Percentiles rank a stretch among this genome's conserved stretches.
phyloP scores from a whole-genome alignment of 1,140 invertebrate genomes.

The Akabosia matsudoensis region DNA sequence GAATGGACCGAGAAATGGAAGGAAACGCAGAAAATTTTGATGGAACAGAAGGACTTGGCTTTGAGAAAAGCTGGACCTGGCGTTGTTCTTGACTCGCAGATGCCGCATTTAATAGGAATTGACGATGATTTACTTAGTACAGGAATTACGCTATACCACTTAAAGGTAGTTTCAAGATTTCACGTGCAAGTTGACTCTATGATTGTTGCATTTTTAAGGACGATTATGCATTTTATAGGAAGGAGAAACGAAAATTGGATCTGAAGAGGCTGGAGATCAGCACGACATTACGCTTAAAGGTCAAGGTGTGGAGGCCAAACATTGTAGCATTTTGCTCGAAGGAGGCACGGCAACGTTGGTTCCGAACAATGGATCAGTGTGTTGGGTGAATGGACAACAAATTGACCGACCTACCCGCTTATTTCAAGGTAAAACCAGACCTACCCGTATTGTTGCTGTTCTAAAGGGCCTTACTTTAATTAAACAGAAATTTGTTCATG shows the following conservation, averaged over 20 bases:
- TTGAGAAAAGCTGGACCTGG: slow-evolving; percentile 76
- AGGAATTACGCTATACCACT: slow-evolving; percentile 84
- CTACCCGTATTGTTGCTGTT: background rate
- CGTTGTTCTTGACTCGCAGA: slow-evolving; percentile 85
- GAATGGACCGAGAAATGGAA: slow-evolving; percentile 93
- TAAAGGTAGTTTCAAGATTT: no score
- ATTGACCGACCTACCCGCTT: slow-evolving; percentile 70
- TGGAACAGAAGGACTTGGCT: slow-evolving; percentile 76
- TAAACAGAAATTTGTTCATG: slow-evolving; percentile 7
- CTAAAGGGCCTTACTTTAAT: background rate
- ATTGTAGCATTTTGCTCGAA: slow-evolving; percentile 73
- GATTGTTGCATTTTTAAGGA: no score
- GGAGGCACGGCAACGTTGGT: slow-evolving; percentile 71
- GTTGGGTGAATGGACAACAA: slow-evolving; percentile 77
- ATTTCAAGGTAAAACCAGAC: slow-evolving; percentile 62
- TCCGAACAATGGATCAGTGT: slow-evolving; percentile 67
- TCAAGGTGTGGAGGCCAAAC: slow-evolving; percentile 73
- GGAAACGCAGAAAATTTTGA: slow-evolving; percentile 80
- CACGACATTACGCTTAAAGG: slow-evolving; percentile 77
- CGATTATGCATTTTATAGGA: slow-evolving; percentile 50
- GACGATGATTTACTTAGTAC: slow-evolving; percentile 79
- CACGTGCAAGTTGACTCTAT: no score
- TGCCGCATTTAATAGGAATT: slow-evolving; percentile 88
- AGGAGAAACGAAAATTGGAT: slow-evolving; percentile 60
- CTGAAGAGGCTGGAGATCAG: slow-evolving; percentile 61